These are phyloP conservation scores for Grapholita molesta DNA, from an alignment of 1,140 invertebrate genomes.

Conservation along the genomic window DNA sequence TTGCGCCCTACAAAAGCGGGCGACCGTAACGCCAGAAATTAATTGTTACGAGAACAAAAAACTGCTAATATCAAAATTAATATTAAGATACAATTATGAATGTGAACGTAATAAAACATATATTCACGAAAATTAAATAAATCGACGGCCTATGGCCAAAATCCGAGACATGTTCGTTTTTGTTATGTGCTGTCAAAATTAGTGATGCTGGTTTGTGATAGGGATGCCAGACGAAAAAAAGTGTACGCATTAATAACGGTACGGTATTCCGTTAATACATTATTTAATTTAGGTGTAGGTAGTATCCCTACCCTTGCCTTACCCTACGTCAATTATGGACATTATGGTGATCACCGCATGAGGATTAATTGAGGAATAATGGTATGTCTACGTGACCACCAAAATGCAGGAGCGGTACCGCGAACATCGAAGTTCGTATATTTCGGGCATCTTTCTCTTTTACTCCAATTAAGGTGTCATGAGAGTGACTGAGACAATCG, in stretches of 20 bases:
- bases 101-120: conserved; percentile 37
- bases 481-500: too few relatives aligned
- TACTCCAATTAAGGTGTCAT: too few relatives aligned
- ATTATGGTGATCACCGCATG: too few relatives aligned
- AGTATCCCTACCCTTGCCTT: too few relatives aligned
- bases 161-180: conserved; percentile 36
- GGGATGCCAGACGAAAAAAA: not conserved
- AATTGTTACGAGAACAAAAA: conserved; percentile 25
- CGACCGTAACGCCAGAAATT: conserved; percentile 16
- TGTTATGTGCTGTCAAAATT: conserved; percentile 25
- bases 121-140: conserved; percentile 46
- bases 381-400: too few relatives aligned
- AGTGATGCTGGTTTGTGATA: not conserved
- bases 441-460: too few relatives aligned
- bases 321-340: too few relatives aligned
- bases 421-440: too few relatives aligned
- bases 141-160: conserved; percentile 39
- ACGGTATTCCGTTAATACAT: not conserved
- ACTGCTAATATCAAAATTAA: conserved; percentile 32
- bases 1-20: not conserved
- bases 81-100: conserved; percentile 30
- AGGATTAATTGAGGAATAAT: too few relatives aligned
- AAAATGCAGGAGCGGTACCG: too few relatives aligned
- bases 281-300: too few relatives aligned
- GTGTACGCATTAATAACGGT: not conserved